Conservation (phyloP, 2,888 invertebrate genomes). For the Colostygia pectinataria region DNA sequence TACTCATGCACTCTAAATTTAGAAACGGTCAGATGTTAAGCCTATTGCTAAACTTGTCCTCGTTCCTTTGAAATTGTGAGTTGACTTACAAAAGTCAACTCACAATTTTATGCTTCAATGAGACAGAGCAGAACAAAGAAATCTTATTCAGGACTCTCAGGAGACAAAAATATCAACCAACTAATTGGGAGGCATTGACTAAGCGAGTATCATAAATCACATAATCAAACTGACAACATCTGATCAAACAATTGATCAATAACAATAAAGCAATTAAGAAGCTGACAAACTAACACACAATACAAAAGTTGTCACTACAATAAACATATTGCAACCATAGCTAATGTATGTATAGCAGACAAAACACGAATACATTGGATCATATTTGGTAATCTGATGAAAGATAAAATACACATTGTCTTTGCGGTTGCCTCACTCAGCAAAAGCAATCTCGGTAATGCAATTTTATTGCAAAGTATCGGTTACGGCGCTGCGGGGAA, state of each 20-base stretch:
- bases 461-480: conserved; percentile 50
- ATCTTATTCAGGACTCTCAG: conserved; percentile 20
- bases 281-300: conserved; percentile 41
- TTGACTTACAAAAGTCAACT: conserved; percentile 7
- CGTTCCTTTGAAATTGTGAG: conserved; percentile 20
- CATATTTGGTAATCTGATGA: conserved; percentile 63
- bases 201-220: conserved; percentile 35
- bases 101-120: conserved; percentile 20
- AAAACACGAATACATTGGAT: conserved; percentile 56
- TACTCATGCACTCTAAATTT: conserved; percentile 1
- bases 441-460: conserved; percentile 53
- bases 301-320: conserved; percentile 50
- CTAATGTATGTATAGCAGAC: conserved; percentile 44
- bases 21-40: conserved; percentile 14
- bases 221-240: conserved; percentile 50
- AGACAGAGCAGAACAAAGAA: conserved; percentile 22
- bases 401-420: conserved; percentile 59
- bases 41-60: conserved; percentile 19
- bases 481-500: conserved; percentile 48
- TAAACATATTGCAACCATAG: conserved; percentile 30
- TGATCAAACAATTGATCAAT: conserved; percentile 50
- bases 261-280: conserved; percentile 70
- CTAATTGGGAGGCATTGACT: conserved; percentile 35
- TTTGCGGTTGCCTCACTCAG: conserved; percentile 51
- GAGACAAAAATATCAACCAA: conserved; percentile 26